phyloP scores from a whole-genome alignment of 2,888 invertebrate genomes.

The Tetrapedia diversipes region DNA sequence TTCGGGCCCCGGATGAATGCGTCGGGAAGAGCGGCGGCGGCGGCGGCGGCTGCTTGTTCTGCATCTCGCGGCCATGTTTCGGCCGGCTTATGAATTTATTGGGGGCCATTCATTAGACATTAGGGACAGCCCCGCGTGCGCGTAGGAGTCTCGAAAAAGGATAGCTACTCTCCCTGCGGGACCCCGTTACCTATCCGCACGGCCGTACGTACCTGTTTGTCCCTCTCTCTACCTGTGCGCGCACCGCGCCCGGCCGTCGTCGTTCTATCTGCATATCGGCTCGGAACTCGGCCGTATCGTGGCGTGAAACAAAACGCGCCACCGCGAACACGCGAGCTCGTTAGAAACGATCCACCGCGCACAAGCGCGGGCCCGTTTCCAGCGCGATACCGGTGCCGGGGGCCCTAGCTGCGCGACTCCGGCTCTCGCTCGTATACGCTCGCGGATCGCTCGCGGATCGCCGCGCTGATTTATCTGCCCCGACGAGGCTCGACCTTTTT shows the following conservation, averaged over 20 bases:
- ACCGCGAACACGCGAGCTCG: constrained; percentile 57
- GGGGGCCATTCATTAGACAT: constrained; percentile 81
- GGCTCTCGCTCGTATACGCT: too few species aligned
- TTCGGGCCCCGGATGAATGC: constrained; percentile 59
- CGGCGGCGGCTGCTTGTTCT: constrained; percentile 74
- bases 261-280: constrained; percentile 39
- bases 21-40: constrained; percentile 36
- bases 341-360: constrained; percentile 50
- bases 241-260: neutral
- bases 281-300: constrained; percentile 15
- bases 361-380: constrained; percentile 19
- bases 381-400: too few species aligned
- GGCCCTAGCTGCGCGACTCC: too few species aligned
- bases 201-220: constrained; percentile 29
- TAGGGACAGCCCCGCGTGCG: constrained; percentile 74
- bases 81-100: constrained; percentile 82
- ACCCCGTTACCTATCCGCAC: constrained; percentile 60
- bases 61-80: constrained; percentile 79
- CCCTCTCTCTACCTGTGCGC: neutral
- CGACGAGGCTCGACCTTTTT: constrained; percentile 34
- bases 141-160: constrained; percentile 78
- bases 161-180: constrained; percentile 72
- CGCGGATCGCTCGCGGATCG: constrained; percentile 41
- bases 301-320: constrained; percentile 59
- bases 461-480: constrained; percentile 46